phyloP scores from a whole-genome alignment of 2,888 invertebrate species.

The Caenorhabditis angaria region DNA sequence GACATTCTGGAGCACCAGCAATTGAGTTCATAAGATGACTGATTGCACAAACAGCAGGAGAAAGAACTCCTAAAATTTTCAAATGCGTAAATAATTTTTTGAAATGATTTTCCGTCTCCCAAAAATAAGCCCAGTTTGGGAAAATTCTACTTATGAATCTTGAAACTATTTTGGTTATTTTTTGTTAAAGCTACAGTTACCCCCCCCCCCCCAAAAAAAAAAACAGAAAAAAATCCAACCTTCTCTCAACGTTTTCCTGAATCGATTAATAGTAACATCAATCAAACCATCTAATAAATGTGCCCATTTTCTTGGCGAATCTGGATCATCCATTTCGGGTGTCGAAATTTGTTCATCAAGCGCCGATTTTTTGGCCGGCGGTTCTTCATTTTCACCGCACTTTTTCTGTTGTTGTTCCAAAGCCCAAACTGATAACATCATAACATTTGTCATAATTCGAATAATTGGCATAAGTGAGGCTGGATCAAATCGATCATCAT shows the following conservation, averaged over 20 bases:
- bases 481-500: constrained; percentile 26
- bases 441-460: constrained; percentile 20
- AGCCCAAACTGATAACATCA: constrained; percentile 27
- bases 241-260: constrained; percentile 25
- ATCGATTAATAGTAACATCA: constrained; percentile 19
- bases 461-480: constrained; percentile 12
- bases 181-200: too few relatives aligned
- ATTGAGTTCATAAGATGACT: constrained; percentile 7
- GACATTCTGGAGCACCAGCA: background rate
- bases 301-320: constrained; percentile 4
- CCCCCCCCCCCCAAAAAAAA: too few relatives aligned
- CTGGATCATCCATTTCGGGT: constrained; percentile 34
- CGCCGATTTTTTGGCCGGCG: background rate
- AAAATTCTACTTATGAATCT: too few relatives aligned
- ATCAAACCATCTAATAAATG: constrained; percentile 3
- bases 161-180: too few relatives aligned
- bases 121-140: too few relatives aligned
- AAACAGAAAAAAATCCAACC: constrained; percentile 10
- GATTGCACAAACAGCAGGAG: constrained; percentile 10
- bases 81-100: too few relatives aligned
- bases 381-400: background rate
- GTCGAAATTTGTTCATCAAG: constrained; percentile 5
- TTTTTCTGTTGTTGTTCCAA: constrained; percentile 17
- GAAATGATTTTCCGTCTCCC: too few relatives aligned
- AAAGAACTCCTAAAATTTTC: constrained; percentile 1